A percentile compares a stretch with the other conserved stretches of the same genome.
phyloP scores from a whole-genome alignment of 1,140 invertebrate species.

The Euglossa dilemma region DNA sequence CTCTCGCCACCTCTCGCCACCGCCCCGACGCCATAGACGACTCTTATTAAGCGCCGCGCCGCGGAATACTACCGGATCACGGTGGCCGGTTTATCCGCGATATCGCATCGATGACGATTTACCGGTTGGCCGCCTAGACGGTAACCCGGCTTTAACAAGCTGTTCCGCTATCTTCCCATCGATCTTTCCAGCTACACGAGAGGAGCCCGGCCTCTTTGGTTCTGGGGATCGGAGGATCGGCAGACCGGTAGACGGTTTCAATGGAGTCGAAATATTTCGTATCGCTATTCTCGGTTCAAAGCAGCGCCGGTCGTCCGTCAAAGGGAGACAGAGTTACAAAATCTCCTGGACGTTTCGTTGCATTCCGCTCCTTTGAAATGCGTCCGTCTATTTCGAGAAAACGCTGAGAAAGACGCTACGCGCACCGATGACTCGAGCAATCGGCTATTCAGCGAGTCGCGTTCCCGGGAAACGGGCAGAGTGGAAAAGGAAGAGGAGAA shows the following conservation, averaged over 20 bases:
- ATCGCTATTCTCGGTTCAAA: not conserved
- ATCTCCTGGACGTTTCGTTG: not conserved
- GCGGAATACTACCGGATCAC: not conserved
- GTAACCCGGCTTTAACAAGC: not conserved
- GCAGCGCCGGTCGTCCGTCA: not conserved
- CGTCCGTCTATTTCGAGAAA: conserved; percentile 12
- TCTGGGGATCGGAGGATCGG: no score
- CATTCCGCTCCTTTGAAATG: conserved; percentile 1
- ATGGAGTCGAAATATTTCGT: not conserved
- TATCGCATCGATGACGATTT: not conserved
- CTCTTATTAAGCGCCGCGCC: conserved; percentile 39
- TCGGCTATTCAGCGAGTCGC: conserved; percentile 3
- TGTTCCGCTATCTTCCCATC: no score
- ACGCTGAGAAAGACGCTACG: not conserved
- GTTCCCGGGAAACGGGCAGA: not conserved
- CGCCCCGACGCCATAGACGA: no score
- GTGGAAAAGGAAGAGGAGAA: not conserved
- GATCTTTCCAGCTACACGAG: no score
- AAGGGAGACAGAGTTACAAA: conserved; percentile 10
- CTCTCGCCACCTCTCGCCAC: no score
- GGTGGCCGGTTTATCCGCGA: not conserved
- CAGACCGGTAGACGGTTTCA: not conserved
- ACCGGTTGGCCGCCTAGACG: not conserved
- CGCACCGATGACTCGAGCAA: conserved; percentile 4
- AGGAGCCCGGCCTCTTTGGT: no score